A percentile compares a stretch with the other conserved stretches of the same genome.
These are phyloP conservation scores for Rallus crepitans DNA, from an alignment of 2,797 vertebrate genomes.

Conservation along the genomic window DNA sequence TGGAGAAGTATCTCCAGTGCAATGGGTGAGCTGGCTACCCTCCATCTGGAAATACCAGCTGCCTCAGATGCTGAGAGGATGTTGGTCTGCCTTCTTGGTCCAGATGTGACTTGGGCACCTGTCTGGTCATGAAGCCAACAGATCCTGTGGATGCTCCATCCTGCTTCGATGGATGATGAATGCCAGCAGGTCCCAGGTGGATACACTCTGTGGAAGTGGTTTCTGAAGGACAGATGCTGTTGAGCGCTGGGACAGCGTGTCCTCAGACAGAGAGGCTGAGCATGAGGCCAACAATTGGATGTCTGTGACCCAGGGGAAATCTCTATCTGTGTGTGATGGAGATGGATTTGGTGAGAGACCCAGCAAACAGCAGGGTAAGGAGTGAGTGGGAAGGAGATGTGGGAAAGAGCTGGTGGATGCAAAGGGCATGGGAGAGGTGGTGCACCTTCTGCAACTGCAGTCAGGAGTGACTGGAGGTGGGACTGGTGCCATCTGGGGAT, in stretches of 20 bases:
- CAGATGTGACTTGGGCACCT: background rate
- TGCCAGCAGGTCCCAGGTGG: background rate
- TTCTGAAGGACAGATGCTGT: background rate
- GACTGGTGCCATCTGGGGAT: background rate
- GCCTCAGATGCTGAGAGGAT: background rate
- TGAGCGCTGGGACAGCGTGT: background rate
- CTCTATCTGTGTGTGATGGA: background rate
- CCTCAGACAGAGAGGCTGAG: background rate
- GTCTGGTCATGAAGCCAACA: background rate
- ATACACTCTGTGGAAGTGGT: background rate
- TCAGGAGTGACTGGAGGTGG: background rate
- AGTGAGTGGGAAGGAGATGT: background rate
- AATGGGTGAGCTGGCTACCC: background rate
- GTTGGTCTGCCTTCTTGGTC: background rate
- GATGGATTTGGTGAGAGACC: background rate
- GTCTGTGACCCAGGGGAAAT: background rate
- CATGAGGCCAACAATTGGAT: background rate
- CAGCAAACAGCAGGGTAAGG: background rate
- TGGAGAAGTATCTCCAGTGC: background rate
- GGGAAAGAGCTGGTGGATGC: background rate
- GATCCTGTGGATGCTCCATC: background rate
- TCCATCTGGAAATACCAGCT: background rate
- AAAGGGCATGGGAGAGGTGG: background rate
- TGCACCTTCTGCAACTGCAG: background rate
- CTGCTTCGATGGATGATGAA: rapidly evolving